These are phyloP conservation scores for Trichogramma evanescens DNA, from an alignment of 2,888 invertebrate genomes.

Conservation along the genomic window DNA sequence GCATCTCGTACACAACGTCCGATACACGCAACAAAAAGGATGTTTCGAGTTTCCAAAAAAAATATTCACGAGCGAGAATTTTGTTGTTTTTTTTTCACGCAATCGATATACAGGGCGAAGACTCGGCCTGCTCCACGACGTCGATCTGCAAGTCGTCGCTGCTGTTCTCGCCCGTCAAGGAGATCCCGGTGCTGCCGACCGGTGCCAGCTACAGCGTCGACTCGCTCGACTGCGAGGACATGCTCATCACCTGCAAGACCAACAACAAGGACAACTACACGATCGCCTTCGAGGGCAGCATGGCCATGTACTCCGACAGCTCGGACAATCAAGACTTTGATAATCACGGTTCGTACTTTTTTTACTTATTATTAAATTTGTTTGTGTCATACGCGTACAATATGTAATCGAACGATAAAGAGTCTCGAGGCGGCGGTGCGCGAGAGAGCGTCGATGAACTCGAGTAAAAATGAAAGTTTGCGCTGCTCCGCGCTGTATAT, in stretches of 20 bases:
- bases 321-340: conserved; percentile 42
- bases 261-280: conserved; percentile 90
- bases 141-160: conserved; percentile 88
- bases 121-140: conserved; percentile 62
- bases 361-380: background rate
- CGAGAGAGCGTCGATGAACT: too few species aligned
- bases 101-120: conserved; percentile 56
- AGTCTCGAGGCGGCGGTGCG: too few species aligned
- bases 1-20: too few species aligned
- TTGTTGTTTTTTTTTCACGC: background rate
- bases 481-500: too few species aligned
- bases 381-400: background rate
- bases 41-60: background rate
- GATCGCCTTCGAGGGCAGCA: conserved; percentile 86
- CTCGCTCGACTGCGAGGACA: conserved; percentile 84
- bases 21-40: background rate
- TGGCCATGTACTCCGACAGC: conserved; percentile 74
- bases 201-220: conserved; percentile 80
- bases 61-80: background rate
- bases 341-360: conserved; percentile 35
- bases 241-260: conserved; percentile 83
- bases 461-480: too few species aligned
- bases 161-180: conserved; percentile 84
- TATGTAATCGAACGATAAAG: too few species aligned
- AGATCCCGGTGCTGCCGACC: conserved; percentile 61